phyloP scores from a whole-genome alignment of 2,113 vertebrate genomes.

The Ceyx cyanopectus region DNA sequence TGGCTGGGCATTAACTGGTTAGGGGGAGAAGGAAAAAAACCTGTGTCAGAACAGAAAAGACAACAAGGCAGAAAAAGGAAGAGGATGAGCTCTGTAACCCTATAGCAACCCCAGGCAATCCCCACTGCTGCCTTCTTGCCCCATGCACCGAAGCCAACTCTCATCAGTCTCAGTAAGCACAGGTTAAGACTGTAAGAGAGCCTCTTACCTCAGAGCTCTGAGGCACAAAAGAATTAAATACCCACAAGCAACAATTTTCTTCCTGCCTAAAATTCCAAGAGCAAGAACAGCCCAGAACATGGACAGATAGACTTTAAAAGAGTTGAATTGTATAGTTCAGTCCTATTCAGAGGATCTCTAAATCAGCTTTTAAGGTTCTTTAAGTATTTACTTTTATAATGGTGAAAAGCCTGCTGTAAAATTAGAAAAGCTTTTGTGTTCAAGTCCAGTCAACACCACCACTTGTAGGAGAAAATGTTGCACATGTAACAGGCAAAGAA shows the following conservation, averaged over 20 bases:
- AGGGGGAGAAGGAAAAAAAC: not conserved
- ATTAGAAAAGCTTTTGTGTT: not conserved
- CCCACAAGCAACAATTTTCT: not conserved
- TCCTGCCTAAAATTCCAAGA: not conserved
- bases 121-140: not conserved
- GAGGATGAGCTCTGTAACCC: not conserved
- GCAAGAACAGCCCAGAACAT: not conserved
- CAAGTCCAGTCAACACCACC: not conserved
- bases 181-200: not conserved
- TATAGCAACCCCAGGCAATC: not conserved
- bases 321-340: no score
- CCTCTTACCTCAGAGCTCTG: not conserved
- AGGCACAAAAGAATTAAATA: not conserved
- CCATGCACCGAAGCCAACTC: not conserved
- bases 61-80: not conserved
- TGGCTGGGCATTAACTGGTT: slow-evolving; percentile 83
- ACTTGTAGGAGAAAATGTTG: not conserved
- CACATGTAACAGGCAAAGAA: not conserved
- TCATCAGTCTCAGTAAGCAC: not conserved
- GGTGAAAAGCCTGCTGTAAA: not conserved
- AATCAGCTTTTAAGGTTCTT: not conserved
- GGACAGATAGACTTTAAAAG: not conserved
- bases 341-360: no score
- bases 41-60: not conserved
- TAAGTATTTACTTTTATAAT: not conserved